Percentiles rank a stretch among this genome's conserved stretches.
Evolutionary conservation across 2,888 invertebrate genomes (phyloP).

Genomic region (Petrolisthes manimaculis): DNA sequence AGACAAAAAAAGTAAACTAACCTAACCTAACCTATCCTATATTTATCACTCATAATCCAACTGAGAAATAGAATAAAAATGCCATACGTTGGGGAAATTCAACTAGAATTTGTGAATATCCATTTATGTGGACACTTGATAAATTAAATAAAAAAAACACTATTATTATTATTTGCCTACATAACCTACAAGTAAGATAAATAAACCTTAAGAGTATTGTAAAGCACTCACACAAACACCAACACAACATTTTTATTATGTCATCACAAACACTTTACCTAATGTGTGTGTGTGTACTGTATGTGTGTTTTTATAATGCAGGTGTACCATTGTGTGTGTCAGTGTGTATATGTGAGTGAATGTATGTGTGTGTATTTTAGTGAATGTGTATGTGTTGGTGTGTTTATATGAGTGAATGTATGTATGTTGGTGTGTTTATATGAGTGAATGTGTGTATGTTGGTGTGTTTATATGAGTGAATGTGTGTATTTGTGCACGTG

Average conservation of each 20-base stretch:
- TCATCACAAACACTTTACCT: neutral
- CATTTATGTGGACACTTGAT: neutral
- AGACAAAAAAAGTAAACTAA: slow-evolving; percentile 39
- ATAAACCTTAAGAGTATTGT: slow-evolving; percentile 17
- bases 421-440: neutral
- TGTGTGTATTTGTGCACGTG: too few species aligned
- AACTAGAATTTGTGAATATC: slow-evolving; percentile 5
- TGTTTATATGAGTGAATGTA: neutral
- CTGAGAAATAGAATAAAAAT: slow-evolving; percentile 19
- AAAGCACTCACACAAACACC: neutral
- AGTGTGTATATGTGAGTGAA: neutral
- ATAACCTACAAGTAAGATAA: slow-evolving; percentile 6
- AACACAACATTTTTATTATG: neutral
- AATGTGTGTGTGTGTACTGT: neutral
- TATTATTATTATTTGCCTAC: slow-evolving; percentile 23
- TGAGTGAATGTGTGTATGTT: neutral
- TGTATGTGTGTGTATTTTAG: neutral
- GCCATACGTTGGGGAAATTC: slow-evolving; percentile 26
- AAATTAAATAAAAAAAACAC: neutral
- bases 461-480: neutral
- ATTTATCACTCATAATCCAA: slow-evolving; percentile 33
- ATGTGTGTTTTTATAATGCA: too few species aligned
- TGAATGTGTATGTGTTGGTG: neutral
- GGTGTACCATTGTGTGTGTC: too few species aligned
- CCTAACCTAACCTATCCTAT: slow-evolving; percentile 27